Conservation (phyloP, 1,140 invertebrate species). For the Drosophila arawakana region DNA sequence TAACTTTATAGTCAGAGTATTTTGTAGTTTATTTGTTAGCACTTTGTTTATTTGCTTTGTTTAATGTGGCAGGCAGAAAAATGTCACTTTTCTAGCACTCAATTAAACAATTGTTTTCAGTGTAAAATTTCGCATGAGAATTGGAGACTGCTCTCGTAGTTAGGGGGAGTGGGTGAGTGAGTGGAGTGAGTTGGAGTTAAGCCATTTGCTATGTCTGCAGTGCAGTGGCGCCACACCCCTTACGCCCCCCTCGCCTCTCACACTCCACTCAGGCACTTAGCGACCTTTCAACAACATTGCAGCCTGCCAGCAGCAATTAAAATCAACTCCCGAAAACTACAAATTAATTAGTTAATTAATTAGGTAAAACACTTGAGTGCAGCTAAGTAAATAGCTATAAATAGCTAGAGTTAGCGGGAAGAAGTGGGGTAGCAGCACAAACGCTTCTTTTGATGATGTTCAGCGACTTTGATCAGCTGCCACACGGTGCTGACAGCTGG, state of each 20-base stretch:
- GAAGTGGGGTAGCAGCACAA: not conserved
- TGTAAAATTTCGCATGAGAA: slow-evolving; percentile 23
- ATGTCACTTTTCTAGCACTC: slow-evolving; percentile 53
- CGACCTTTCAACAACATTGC: slow-evolving; percentile 41
- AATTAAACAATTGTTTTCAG: slow-evolving; percentile 60
- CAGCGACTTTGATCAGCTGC: slow-evolving; percentile 71
- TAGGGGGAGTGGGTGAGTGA: not conserved
- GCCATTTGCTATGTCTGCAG: slow-evolving; percentile 38
- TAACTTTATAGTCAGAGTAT: too few relatives aligned
- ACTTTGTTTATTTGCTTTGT: slow-evolving; percentile 46
- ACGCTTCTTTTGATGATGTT: slow-evolving; percentile 42
- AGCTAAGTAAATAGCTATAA: slow-evolving; percentile 53
- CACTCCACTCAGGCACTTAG: slow-evolving; percentile 33
- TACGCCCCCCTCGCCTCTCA: not conserved
- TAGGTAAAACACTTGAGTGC: slow-evolving; percentile 76
- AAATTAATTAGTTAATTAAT: slow-evolving; percentile 83
- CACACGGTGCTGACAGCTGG: slow-evolving; percentile 64
- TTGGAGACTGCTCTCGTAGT: not conserved
- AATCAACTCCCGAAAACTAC: slow-evolving; percentile 76
- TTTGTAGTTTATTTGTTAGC: not conserved
- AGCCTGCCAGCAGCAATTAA: slow-evolving; percentile 68
- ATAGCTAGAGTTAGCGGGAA: slow-evolving; percentile 39
- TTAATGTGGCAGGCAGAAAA: slow-evolving; percentile 58
- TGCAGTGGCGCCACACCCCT: slow-evolving; percentile 29
- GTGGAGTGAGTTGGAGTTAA: slow-evolving; percentile 25